Evolutionary conservation across 2,888 invertebrate species (phyloP), one percentile per base, ranked within the genome.

Genomic region (Macrosiphum euphorbiae): DNA sequence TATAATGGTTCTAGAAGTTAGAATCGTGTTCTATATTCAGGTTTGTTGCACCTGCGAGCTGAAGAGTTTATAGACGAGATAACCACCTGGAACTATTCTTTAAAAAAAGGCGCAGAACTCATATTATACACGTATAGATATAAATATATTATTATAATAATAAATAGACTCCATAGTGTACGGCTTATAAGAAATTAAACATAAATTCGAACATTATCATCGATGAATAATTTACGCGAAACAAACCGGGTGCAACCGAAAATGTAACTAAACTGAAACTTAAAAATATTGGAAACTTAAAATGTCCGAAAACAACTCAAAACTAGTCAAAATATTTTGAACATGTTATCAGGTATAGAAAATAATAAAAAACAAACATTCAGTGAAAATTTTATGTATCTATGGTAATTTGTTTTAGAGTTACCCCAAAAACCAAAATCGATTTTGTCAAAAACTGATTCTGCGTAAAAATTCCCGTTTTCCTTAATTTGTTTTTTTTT

Each of bases 11-110:
- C 1, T 11, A 47, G 24, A 61, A 61, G 47, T 61, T 78, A 47
- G 90, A 24, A 67, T 50, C n/a, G 10, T 47, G n/a, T 47, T 90
- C 47, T 47, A 47, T 47, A 47, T 50, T n/a, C n/a, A n/a, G 41
- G 35, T 90, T 90, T 78, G 20, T 90, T 52, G 78, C 52, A 91
- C 90, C 52, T 84, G 90, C 84, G 52, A 28, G 41, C 78, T 52
- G 50, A 41, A 78, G 41, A 52, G 41, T 52, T 52, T 55, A 35
- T 87, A 50, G 26, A 78, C 26, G 16, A 4, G 47, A 61, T 35
- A n/a, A 67, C 16, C 90, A 67, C 90, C n/a, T 52, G 78, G 78
- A 84, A 88, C 24, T 86, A 47, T 47, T 8, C 35, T 44, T 44
- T 47, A 47, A 47, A 86, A 47, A 86, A 47, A 47, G 10, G 0